phyloP scores from a whole-genome alignment of 2,888 invertebrate genomes.

The Orthosia cruda region DNA sequence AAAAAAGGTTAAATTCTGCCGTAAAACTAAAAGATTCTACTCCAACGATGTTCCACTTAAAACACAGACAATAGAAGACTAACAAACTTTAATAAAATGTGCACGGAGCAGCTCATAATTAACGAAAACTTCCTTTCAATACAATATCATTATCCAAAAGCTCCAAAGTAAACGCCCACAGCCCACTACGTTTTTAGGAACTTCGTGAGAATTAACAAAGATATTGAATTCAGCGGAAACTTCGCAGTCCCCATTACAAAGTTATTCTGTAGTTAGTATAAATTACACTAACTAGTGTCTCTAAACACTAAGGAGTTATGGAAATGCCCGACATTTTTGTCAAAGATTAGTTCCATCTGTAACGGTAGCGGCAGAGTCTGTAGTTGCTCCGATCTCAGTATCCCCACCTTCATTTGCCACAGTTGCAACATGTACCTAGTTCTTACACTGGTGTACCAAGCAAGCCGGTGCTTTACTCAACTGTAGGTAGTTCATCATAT shows the following conservation, averaged over 20 bases:
- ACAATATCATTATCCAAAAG: constrained; percentile 59
- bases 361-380: constrained; percentile 82
- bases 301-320: constrained; percentile 85
- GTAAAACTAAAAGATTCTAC: constrained; percentile 13
- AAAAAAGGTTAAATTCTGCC: constrained; percentile 6
- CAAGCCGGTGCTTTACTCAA: constrained; percentile 78
- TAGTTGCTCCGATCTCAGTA: constrained; percentile 80
- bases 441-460: constrained; percentile 81
- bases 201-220: constrained; percentile 47
- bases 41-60: constrained; percentile 32
- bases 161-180: constrained; percentile 52
- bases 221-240: constrained; percentile 52
- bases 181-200: constrained; percentile 54
- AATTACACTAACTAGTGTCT: constrained; percentile 77
- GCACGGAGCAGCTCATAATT: constrained; percentile 60
- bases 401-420: constrained; percentile 87
- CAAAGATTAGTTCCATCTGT: constrained; percentile 89
- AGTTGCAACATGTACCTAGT: constrained; percentile 84
- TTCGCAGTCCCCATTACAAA: constrained; percentile 39
- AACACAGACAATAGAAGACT: constrained; percentile 47
- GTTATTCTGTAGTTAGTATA: constrained; percentile 25
- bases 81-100: constrained; percentile 63
- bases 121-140: constrained; percentile 60
- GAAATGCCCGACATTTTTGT: constrained; percentile 87
- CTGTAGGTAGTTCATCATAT: constrained; percentile 83